Evolutionary conservation across 2,113 vertebrate genomes (phyloP).

Genomic region (Scartelaos histophorus): DNA sequence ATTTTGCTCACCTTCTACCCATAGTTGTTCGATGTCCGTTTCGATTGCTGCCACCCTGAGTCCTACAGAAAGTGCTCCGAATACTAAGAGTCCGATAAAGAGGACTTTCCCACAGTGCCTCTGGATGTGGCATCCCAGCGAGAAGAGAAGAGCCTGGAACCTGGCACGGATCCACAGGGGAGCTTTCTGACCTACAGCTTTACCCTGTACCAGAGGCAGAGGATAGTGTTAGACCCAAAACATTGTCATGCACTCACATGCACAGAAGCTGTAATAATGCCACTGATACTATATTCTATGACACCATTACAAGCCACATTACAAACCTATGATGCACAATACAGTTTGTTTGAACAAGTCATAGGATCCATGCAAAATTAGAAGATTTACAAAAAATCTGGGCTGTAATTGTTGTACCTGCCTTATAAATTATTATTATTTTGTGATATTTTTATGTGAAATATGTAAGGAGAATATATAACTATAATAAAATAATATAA

Average conservation of each 20-base stretch:
- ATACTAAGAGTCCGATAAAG: slow-evolving; percentile 93
- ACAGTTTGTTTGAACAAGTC: neutral
- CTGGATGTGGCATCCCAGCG: slow-evolving; percentile 95
- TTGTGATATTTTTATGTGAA: neutral
- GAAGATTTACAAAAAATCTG: neutral
- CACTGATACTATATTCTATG: neutral
- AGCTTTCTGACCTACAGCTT: slow-evolving; percentile 86
- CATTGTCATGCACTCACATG: neutral
- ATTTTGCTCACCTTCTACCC: slow-evolving; percentile 94
- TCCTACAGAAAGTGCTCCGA: slow-evolving; percentile 93
- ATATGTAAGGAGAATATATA: neutral
- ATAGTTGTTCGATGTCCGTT: slow-evolving; percentile 96
- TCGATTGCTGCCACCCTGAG: slow-evolving; percentile 92
- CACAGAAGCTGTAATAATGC: neutral
- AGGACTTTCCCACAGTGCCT: slow-evolving; percentile 97
- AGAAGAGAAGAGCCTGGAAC: slow-evolving; percentile 95
- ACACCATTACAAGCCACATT: neutral
- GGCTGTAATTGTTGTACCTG: no score
- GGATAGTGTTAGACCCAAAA: slow-evolving; percentile 23
- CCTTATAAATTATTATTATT: neutral
- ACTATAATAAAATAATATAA: neutral
- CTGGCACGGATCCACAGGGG: slow-evolving; percentile 92
- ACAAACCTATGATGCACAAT: neutral
- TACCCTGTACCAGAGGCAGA: slow-evolving; percentile 76
- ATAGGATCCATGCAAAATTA: neutral